Conservation (phyloP, 1,140 invertebrate genomes). For the Rhagoletis zephyria region DNA sequence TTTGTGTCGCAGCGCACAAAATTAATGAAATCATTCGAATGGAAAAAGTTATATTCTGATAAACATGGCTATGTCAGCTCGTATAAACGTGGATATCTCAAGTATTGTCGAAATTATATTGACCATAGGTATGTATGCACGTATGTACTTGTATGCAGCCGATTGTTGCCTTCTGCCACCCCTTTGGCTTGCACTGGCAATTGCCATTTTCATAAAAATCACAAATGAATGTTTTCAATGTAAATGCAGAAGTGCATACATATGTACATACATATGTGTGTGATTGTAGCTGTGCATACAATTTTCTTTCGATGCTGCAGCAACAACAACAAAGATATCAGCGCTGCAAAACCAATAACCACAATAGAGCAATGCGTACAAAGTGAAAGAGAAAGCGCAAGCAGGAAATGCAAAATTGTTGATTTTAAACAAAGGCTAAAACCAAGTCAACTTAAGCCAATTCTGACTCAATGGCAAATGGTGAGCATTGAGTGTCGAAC, state of each 20-base stretch:
- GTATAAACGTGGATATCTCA: not conserved
- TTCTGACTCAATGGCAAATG: not conserved
- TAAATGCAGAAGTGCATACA: not conserved
- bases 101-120: not conserved
- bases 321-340: conserved; percentile 22
- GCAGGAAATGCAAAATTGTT: conserved; percentile 50
- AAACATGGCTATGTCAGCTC: not conserved
- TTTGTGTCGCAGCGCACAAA: not conserved
- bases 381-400: conserved; percentile 41
- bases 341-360: not conserved
- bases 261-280: not conserved
- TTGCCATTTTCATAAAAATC: not conserved
- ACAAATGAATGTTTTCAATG: not conserved
- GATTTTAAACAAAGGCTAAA: conserved; percentile 36
- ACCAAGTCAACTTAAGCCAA: conserved; percentile 43
- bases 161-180: not conserved
- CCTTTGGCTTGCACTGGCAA: not conserved
- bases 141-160: not conserved
- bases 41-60: not conserved
- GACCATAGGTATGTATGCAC: not conserved
- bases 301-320: conserved; percentile 23
- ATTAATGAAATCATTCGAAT: not conserved
- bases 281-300: not conserved
- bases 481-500: not conserved
- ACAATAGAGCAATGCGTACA: not conserved